Base-by-base conservation (phyloP, 2,888 invertebrate genomes). In the Scotopteryx bipunctaria region DNA sequence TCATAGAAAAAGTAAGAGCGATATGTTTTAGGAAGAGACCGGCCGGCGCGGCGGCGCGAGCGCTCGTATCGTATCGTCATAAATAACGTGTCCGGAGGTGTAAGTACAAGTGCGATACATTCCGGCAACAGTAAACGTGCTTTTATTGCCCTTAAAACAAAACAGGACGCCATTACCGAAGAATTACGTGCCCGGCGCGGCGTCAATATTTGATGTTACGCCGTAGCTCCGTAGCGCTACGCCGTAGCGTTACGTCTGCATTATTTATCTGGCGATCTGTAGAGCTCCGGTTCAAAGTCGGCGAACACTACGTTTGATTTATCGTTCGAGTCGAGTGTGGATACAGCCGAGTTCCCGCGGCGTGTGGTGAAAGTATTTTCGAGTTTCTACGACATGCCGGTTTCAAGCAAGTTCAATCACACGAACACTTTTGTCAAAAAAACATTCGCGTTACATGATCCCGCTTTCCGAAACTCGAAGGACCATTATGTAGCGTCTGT, bases 191-290 rank as follows among this genome's bases (percentile, higher is more conserved):
- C 41, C 37, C 47, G 23, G 37, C 27, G 37, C 29, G 37, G 13
- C 48, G 38, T 58, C 45, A 55, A 58, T 58, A 58, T 55, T 55
- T 55, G 52, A 58, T 55, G 33, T 23, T 46, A 31, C 50, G 35
- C 27, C 52, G 51, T 52, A 44, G 44, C 44, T 17, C 29, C 37
- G 13, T 35, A 44, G 25, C 41, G 29, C 41, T 36, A 29, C 41
- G 33, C 15, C 48, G 40, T 47, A 48, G 41, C 41, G 27, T n/a
- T n/a, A n/a, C n/a, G 21, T 5, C 31, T 38, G 31, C 15, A 49
- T 42, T 37, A 49, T 48, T 14, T 9, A 36, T 42, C 5, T 11
- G 3, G n/a, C 41, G 48, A 48, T 41, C 27, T 42, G 49, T 31
- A 36, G 36, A 14, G 36, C 36, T 14, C 35, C 21, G 29, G 48